A percentile compares a stretch with the other conserved stretches of the same genome.
phyloP scores from a whole-genome alignment of 2,888 invertebrate species.

The Zonitis immaculata region DNA sequence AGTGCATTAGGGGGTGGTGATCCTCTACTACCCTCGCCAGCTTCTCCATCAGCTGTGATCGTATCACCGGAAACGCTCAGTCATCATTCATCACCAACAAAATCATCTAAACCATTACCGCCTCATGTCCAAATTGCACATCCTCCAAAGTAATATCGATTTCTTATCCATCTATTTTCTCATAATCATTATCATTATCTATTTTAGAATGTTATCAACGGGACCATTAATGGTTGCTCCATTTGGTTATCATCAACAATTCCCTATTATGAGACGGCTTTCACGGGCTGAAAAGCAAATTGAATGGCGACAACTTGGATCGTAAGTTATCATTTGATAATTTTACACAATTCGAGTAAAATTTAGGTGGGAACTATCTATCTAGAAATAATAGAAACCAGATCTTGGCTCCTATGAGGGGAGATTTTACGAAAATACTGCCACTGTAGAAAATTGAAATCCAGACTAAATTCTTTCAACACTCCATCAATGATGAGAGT shows the following conservation, averaged over 20 bases:
- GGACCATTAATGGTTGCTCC: slow-evolving; percentile 56
- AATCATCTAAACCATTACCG: slow-evolving; percentile 17
- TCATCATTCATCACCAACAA: slow-evolving; percentile 61
- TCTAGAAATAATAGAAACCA: no score
- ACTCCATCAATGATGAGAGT: no score
- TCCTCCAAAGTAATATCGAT: slow-evolving; percentile 20
- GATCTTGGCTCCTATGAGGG: no score
- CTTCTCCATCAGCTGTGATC: slow-evolving; percentile 67
- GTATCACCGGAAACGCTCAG: slow-evolving; percentile 72
- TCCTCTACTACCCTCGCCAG: slow-evolving; percentile 68
- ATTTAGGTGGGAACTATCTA: no score
- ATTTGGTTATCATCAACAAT: slow-evolving; percentile 53
- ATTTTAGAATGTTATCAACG: slow-evolving; percentile 39
- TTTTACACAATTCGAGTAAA: no score
- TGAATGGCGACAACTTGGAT: slow-evolving; percentile 62
- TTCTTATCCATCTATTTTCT: background rate
- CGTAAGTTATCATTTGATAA: no score
- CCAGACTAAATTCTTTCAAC: no score
- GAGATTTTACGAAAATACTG: no score
- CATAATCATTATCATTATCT: background rate
- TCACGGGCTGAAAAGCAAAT: slow-evolving; percentile 55
- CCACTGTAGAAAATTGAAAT: no score
- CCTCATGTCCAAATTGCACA: slow-evolving; percentile 23
- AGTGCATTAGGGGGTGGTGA: slow-evolving; percentile 52
- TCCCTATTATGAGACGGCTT: slow-evolving; percentile 56